Percentiles rank a stretch among this genome's conserved stretches.
phyloP scores from a whole-genome alignment of 2,113 vertebrate species.

The Leptosomus discolor region DNA sequence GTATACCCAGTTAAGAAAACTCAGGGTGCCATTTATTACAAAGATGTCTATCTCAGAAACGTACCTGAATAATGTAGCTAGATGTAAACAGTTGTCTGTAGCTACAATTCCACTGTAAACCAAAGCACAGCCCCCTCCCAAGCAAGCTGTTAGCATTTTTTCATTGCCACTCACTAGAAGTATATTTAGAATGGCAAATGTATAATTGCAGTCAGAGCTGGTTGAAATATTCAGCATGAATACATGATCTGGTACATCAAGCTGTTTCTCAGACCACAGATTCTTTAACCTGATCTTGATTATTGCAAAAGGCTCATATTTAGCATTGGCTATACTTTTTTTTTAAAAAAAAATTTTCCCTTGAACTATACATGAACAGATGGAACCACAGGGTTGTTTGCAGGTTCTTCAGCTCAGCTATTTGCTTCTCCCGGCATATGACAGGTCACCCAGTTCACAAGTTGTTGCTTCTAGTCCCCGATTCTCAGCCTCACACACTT shows the following conservation, averaged over 20 bases:
- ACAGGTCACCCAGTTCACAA: neutral
- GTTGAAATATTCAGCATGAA: neutral
- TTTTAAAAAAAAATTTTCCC: neutral
- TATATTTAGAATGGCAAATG: neutral
- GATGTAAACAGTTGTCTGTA: neutral
- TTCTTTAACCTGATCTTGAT: neutral
- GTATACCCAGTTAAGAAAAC: conserved; percentile 20
- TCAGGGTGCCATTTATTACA: neutral
- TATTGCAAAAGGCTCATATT: neutral
- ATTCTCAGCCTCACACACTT: neutral
- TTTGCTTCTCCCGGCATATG: neutral
- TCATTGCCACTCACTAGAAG: neutral
- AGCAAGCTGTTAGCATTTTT: neutral
- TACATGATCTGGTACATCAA: neutral
- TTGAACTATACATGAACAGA: neutral
- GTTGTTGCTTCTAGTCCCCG: neutral
- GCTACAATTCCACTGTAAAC: neutral
- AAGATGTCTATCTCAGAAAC: conserved; percentile 20
- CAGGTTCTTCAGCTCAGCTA: neutral
- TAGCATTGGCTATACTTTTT: neutral
- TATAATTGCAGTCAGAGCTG: neutral
- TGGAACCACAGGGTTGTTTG: neutral
- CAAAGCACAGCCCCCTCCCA: neutral
- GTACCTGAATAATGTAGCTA: neutral
- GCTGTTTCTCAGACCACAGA: neutral